Percentiles rank a stretch among this genome's conserved stretches.
These are phyloP conservation scores for Apantesis nais DNA, from an alignment of 2,888 invertebrate genomes.

Conservation along the genomic window DNA sequence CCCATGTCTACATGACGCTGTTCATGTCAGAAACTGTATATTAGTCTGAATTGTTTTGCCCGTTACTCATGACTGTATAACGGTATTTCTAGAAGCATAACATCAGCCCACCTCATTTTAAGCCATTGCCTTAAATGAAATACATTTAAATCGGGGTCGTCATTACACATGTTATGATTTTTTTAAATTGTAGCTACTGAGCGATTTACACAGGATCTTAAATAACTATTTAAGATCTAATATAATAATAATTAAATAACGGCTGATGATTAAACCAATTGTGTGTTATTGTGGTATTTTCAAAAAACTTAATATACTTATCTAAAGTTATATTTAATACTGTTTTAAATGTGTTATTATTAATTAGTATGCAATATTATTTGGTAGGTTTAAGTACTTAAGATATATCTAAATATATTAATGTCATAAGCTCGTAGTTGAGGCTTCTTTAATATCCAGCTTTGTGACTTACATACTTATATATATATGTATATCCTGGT, in stretches of 20 bases:
- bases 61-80: constrained; percentile 43
- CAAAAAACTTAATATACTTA: background rate
- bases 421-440: background rate
- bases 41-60: constrained; percentile 20
- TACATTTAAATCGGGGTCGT: background rate
- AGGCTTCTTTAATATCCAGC: background rate
- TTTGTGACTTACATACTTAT: background rate
- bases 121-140: background rate
- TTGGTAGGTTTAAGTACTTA: background rate
- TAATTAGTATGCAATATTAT: too few species aligned
- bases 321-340: background rate
- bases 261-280: too few species aligned
- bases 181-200: too few species aligned
- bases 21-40: constrained; percentile 5
- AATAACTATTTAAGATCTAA: too few species aligned
- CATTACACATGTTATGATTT: background rate
- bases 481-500: background rate
- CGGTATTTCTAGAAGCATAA: constrained; percentile 42
- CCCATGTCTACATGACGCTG: background rate
- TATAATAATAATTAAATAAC: too few species aligned
- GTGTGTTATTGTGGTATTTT: background rate
- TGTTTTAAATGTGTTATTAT: too few species aligned
- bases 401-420: too few species aligned
- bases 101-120: constrained; percentile 41
- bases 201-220: too few species aligned